These are phyloP conservation scores for Acanthiza pusilla DNA, from an alignment of 2,797 vertebrate genomes.

Conservation along the genomic window DNA sequence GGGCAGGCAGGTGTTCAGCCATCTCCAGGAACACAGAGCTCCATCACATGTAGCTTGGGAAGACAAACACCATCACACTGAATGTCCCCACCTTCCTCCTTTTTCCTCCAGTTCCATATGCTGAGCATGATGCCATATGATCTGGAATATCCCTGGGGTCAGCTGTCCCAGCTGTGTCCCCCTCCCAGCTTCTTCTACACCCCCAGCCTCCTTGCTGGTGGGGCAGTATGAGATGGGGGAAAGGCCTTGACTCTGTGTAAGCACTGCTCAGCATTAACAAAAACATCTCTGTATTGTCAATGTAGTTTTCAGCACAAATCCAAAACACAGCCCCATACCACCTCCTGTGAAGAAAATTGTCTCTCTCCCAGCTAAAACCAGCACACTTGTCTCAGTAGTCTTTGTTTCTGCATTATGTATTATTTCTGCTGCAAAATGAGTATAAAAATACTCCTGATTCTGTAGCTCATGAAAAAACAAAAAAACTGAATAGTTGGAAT, in stretches of 20 bases:
- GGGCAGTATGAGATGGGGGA: neutral
- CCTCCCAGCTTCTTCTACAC: neutral
- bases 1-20: neutral
- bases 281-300: neutral
- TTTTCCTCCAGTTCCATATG: neutral
- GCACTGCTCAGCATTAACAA: neutral
- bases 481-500: neutral
- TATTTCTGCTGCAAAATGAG: neutral
- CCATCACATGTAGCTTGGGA: neutral
- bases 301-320: neutral
- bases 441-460: neutral
- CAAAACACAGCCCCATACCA: neutral
- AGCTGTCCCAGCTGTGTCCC: neutral
- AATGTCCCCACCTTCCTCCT: neutral
- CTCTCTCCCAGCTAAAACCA: neutral
- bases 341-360: neutral
- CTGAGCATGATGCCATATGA: neutral
- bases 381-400: neutral
- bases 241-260: neutral
- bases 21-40: neutral
- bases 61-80: fast-evolving
- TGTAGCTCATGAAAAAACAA: neutral
- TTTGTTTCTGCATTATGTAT: neutral
- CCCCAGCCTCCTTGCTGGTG: neutral
- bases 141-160: neutral